These are phyloP conservation scores for Semnornis frantzii DNA, from an alignment of 2,113 vertebrate genomes.

Conservation along the genomic window DNA sequence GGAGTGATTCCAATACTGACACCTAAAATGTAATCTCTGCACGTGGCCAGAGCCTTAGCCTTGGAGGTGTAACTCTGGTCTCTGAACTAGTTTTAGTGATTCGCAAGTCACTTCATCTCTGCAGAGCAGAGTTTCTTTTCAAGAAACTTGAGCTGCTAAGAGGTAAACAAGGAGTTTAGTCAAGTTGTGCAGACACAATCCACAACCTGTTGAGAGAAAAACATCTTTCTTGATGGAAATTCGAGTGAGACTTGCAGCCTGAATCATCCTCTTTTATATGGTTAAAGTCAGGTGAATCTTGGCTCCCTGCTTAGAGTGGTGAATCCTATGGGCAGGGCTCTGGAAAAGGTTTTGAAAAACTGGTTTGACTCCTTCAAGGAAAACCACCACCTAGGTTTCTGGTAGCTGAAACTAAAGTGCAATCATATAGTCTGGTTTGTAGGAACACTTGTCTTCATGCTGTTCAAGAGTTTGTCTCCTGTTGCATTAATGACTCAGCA, in stretches of 20 bases:
- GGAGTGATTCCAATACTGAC: not conserved
- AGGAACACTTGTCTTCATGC: not conserved
- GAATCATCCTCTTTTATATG: not conserved
- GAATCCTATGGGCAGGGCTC: conserved; percentile 1
- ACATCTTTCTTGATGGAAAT: not conserved
- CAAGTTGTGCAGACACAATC: not conserved
- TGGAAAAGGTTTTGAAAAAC: conserved; percentile 46
- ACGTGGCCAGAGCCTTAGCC: not conserved
- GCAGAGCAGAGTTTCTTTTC: not conserved
- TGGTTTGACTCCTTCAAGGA: conserved; percentile 43
- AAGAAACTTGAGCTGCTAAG: not conserved
- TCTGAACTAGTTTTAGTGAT: not conserved
- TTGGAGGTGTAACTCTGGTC: not conserved
- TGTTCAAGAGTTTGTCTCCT: not conserved
- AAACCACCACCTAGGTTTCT: not conserved
- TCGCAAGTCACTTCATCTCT: not conserved
- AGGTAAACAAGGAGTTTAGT: not conserved
- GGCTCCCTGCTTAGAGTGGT: not conserved
- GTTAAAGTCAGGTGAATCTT: not conserved
- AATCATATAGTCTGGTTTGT: not conserved
- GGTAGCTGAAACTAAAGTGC: not conserved
- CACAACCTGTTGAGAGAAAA: not conserved
- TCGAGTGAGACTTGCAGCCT: not conserved
- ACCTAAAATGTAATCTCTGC: not conserved
- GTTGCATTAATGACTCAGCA: not conserved